Conservation (phyloP, 2,888 invertebrate species). For the Pseudeuparius sepicola region DNA sequence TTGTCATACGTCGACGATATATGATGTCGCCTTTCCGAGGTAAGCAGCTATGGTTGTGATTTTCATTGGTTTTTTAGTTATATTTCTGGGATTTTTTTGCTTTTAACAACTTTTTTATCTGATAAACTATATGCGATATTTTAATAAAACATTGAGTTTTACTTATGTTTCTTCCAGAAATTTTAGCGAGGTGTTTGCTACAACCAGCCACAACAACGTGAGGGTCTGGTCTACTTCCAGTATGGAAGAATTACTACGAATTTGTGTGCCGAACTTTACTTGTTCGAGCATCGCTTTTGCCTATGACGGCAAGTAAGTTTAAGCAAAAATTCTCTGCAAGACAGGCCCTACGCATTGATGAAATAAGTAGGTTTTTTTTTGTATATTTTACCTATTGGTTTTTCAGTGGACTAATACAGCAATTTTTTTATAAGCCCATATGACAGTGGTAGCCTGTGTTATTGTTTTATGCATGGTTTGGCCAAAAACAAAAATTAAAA, state of each 20-base stretch:
- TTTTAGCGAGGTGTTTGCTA: constrained; percentile 78
- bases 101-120: no score
- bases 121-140: no score
- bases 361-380: no score
- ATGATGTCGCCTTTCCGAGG: constrained; percentile 77
- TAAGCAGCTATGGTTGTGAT: constrained; percentile 42
- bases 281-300: constrained; percentile 72
- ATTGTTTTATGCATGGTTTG: no score
- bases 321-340: no score
- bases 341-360: no score
- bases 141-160: no score
- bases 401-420: no score
- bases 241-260: constrained; percentile 70
- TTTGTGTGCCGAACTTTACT: constrained; percentile 78
- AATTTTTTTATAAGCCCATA: no score
- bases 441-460: no score
- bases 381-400: no score
- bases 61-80: neutral
- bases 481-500: no score
- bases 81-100: neutral
- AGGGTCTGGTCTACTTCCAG: constrained; percentile 74
- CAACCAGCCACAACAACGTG: constrained; percentile 74
- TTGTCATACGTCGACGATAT: constrained; percentile 72
- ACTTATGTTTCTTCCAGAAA: constrained; percentile 50
- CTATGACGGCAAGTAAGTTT: constrained; percentile 68